Conservation (phyloP, 1,140 invertebrate genomes). For the Varroa destructor region DNA sequence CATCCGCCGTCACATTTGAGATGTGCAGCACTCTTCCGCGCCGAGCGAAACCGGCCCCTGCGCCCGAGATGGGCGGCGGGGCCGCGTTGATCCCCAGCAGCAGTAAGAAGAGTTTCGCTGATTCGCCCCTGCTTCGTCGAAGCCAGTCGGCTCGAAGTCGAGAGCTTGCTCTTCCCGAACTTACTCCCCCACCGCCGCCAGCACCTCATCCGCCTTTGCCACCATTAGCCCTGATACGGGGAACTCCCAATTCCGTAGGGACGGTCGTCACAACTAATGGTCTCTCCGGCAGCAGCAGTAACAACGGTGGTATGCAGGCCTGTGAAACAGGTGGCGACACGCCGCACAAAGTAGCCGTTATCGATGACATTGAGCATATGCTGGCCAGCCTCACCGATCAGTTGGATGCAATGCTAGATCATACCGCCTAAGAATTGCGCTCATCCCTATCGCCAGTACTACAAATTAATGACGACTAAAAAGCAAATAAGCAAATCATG, state of each 20-base stretch:
- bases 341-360: conserved; percentile 44
- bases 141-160: conserved; percentile 19
- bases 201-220: not conserved
- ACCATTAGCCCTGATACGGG: not conserved
- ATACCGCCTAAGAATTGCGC: conserved; percentile 13
- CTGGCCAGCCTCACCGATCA: conserved; percentile 81
- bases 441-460: too few species aligned
- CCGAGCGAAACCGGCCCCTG: not conserved
- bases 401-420: conserved; percentile 77
- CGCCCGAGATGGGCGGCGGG: too few species aligned
- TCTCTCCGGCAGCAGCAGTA: conserved; percentile 31
- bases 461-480: too few species aligned
- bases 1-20: conserved; percentile 18
- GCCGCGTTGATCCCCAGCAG: too few species aligned
- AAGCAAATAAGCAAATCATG: too few species aligned
- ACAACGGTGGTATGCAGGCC: too few species aligned
- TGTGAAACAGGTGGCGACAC: too few species aligned
- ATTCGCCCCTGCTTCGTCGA: conserved; percentile 17
- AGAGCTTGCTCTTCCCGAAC: not conserved
- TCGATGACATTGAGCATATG: conserved; percentile 94
- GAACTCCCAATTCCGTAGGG: conserved; percentile 29
- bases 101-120: conserved; percentile 17
- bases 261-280: conserved; percentile 30
- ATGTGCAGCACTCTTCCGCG: conserved; percentile 7
- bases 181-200: not conserved